Evolutionary conservation across 1,140 invertebrate genomes (phyloP).

Genomic region (Hirudo medicinalis): DNA sequence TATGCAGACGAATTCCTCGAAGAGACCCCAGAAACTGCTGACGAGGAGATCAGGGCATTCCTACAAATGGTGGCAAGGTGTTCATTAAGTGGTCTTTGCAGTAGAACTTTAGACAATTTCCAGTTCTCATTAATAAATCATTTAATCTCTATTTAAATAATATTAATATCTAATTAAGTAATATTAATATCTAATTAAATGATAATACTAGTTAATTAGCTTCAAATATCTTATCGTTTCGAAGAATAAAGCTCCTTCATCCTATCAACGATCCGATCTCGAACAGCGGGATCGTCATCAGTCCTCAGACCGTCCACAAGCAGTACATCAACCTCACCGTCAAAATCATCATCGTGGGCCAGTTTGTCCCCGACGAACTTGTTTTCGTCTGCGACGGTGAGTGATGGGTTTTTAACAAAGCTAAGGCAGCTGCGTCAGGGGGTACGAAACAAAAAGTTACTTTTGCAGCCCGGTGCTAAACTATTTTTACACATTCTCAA

Average conservation of each 20-base stretch:
- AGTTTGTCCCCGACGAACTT: slow-evolving; percentile 51
- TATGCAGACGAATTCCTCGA: slow-evolving; percentile 18
- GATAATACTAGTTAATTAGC: too few relatives aligned
- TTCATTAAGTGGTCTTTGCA: background rate
- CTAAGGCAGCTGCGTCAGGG: too few relatives aligned
- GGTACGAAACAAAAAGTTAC: background rate
- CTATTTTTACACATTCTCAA: background rate
- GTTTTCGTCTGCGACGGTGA: slow-evolving; percentile 75
- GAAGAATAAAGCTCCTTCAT: slow-evolving; percentile 15
- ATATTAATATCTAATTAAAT: background rate
- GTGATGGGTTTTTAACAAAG: slow-evolving; percentile 27
- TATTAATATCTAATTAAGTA: background rate
- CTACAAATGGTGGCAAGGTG: slow-evolving; percentile 23
- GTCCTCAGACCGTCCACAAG: slow-evolving; percentile 62
- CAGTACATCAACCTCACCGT: slow-evolving; percentile 65
- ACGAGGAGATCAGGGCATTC: slow-evolving; percentile 22
- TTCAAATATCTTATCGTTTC: background rate
- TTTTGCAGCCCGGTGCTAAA: background rate
- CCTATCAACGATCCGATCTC: slow-evolving; percentile 16
- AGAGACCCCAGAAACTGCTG: slow-evolving; percentile 13
- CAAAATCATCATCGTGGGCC: slow-evolving; percentile 64
- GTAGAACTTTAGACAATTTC: background rate
- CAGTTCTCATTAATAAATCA: background rate
- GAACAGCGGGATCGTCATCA: slow-evolving; percentile 53
- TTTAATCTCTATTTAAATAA: background rate